These are phyloP conservation scores for Brevimyrus niger DNA, from an alignment of 2,113 vertebrate genomes.

Conservation along the genomic window DNA sequence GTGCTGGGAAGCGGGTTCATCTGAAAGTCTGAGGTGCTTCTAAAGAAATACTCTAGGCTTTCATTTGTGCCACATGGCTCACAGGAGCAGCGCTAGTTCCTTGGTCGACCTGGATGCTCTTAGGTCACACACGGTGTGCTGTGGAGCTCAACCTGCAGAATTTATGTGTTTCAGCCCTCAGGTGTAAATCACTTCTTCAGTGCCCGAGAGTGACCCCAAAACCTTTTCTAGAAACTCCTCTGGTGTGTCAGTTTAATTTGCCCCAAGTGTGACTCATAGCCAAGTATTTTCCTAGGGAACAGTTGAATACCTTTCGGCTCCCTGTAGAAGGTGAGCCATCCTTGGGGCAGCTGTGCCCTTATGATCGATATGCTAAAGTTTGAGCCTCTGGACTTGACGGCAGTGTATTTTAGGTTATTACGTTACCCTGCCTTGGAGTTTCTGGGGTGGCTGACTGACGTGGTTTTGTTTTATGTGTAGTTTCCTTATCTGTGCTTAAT, in stretches of 20 bases:
- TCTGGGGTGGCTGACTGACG: not conserved
- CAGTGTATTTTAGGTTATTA: not conserved
- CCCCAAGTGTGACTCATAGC: not conserved
- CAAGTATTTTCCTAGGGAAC: not conserved
- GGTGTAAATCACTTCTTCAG: not conserved
- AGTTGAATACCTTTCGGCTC: not conserved
- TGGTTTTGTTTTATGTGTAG: not conserved
- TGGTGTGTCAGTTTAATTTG: not conserved
- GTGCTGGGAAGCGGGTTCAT: not conserved
- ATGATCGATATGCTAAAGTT: not conserved
- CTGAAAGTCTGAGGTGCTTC: not conserved
- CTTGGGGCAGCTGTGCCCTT: not conserved
- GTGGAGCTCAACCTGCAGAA: not conserved
- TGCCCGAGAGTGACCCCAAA: not conserved
- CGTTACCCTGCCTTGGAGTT: not conserved
- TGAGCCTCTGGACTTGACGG: not conserved
- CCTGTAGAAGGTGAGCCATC: slow-evolving; percentile 22
- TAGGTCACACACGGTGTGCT: not conserved
- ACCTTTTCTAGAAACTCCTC: not conserved
- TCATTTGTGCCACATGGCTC: not conserved
- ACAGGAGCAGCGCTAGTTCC: not conserved
- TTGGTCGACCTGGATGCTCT: not conserved
- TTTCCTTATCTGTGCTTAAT: not conserved
- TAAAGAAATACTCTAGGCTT: not conserved
- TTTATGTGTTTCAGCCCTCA: not conserved